phyloP scores from a whole-genome alignment of 2,113 vertebrate species.

The Corvus hawaiiensis region DNA sequence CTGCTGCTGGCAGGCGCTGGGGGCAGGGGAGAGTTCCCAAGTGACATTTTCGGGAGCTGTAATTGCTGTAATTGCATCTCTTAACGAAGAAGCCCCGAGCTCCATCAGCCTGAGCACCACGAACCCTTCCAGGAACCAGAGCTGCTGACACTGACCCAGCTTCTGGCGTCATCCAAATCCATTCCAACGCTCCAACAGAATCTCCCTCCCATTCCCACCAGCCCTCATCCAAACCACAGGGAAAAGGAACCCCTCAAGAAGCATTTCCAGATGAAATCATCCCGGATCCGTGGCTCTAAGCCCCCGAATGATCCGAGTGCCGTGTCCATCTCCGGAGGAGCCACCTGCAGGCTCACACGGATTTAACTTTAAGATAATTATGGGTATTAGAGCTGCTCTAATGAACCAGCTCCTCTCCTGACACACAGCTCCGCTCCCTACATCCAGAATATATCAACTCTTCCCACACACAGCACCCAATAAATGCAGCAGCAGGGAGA shows the following conservation, averaged over 20 bases:
- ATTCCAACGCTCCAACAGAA: neutral
- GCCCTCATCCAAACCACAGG: neutral
- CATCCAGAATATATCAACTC: neutral
- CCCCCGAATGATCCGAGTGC: neutral
- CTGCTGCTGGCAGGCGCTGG: neutral
- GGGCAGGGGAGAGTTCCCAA: neutral
- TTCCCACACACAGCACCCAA: neutral
- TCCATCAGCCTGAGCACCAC: neutral
- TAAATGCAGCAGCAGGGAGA: neutral
- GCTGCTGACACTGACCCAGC: neutral
- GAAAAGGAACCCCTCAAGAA: neutral
- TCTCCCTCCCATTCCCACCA: neutral
- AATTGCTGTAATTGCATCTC: neutral
- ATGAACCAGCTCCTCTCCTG: neutral
- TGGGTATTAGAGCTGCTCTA: neutral
- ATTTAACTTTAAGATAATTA: neutral
- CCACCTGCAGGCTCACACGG: neutral
- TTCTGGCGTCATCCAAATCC: neutral
- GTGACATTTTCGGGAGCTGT: neutral
- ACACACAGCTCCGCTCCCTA: neutral
- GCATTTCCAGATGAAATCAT: neutral
- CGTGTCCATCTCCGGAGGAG: neutral
- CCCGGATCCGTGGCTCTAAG: neutral
- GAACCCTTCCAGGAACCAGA: neutral
- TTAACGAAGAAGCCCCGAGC: rapidly evolving